Conservation (phyloP, 2,113 vertebrate species). For the Oreochromis spilurus region DNA sequence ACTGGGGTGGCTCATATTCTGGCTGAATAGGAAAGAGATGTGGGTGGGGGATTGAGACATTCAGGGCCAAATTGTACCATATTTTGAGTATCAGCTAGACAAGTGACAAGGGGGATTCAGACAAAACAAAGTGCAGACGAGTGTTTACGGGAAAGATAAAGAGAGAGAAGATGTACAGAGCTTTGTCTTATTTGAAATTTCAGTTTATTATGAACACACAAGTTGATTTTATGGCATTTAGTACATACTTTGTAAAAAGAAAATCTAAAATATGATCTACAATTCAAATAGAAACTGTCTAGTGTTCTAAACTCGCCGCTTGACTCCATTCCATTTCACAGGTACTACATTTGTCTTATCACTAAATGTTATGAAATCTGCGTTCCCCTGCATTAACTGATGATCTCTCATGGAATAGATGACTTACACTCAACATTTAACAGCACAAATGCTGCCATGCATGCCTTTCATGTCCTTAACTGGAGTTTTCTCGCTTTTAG, state of each 20-base stretch:
- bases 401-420: neutral
- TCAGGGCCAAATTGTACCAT: neutral
- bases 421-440: neutral
- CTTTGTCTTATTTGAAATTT: neutral
- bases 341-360: neutral
- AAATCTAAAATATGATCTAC: neutral
- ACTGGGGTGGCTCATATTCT: neutral
- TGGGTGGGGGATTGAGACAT: slow-evolving; percentile 29
- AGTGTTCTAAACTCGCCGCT: neutral
- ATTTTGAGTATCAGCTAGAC: slow-evolving; percentile 12
- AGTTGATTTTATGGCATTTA: neutral
- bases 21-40: slow-evolving; percentile 31
- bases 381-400: neutral
- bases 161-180: neutral
- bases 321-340: neutral
- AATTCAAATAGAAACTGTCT: neutral
- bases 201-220: neutral
- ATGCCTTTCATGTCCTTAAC: neutral
- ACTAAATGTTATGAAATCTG: neutral
- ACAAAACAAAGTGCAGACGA: neutral
- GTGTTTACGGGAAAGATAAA: neutral
- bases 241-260: neutral
- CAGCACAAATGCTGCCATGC: neutral
- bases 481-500: neutral
- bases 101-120: neutral